These are phyloP conservation scores for Augiades crinisus DNA, from an alignment of 2,888 invertebrate species.

Conservation along the genomic window DNA sequence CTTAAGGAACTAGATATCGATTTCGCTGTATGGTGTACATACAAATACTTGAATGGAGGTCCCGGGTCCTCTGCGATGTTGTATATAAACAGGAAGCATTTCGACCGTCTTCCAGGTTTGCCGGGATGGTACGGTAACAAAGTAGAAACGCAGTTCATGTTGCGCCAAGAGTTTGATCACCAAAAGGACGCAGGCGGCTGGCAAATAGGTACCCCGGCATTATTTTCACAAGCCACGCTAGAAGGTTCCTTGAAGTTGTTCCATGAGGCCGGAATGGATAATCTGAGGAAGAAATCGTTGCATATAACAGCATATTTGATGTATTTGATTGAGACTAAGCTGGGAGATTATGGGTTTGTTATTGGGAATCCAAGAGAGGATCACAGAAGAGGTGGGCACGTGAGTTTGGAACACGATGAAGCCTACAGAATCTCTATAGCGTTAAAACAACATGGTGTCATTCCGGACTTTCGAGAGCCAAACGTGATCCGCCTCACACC, in stretches of 20 bases:
- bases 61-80: slow-evolving; percentile 57
- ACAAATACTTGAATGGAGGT: slow-evolving; percentile 69
- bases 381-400: slow-evolving; percentile 57
- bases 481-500: slow-evolving; percentile 63
- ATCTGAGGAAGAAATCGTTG: slow-evolving; percentile 61
- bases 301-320: slow-evolving; percentile 65
- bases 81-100: slow-evolving; percentile 63
- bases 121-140: slow-evolving; percentile 67
- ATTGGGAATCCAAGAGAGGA: slow-evolving; percentile 59
- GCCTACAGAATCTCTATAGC: slow-evolving; percentile 59
- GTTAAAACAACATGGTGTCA: slow-evolving; percentile 53
- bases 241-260: slow-evolving; percentile 60
- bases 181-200: slow-evolving; percentile 59
- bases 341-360: slow-evolving; percentile 49
- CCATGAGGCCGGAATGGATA: slow-evolving; percentile 54
- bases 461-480: slow-evolving; percentile 59
- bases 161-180: slow-evolving; percentile 62
- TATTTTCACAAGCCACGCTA: slow-evolving; percentile 59
- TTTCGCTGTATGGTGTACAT: slow-evolving; percentile 71
- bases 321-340: slow-evolving; percentile 55
- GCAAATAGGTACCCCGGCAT: slow-evolving; percentile 59
- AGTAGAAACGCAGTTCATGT: slow-evolving; percentile 52
- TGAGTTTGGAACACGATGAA: slow-evolving; percentile 60
- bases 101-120: slow-evolving; percentile 53
- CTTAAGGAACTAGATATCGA: slow-evolving; percentile 57